phyloP scores from a whole-genome alignment of 92 coral and sea anemone species.

The Pocillopora meandrina region DNA sequence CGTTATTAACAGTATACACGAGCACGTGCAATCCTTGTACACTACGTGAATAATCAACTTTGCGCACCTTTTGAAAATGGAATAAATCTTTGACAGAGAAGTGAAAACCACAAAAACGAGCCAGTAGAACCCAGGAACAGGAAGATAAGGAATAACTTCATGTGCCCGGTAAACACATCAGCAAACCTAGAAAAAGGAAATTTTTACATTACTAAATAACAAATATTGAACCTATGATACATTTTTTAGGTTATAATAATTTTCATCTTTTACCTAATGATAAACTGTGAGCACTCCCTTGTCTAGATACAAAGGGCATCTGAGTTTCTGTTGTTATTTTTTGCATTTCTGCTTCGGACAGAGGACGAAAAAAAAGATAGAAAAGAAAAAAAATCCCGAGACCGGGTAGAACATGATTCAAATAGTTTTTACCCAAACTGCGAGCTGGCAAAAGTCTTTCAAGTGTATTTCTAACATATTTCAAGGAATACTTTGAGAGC shows the following conservation, averaged over 20 bases:
- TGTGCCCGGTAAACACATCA: conserved; percentile 77
- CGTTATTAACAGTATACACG: not conserved
- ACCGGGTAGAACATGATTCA: too few species aligned
- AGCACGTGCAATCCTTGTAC: not conserved
- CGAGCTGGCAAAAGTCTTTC: too few species aligned
- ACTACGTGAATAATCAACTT: not conserved
- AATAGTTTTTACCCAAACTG: too few species aligned
- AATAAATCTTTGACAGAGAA: conserved; percentile 75
- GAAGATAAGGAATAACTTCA: conserved; percentile 78
- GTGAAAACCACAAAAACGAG: conserved; percentile 89
- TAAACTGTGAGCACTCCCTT: not conserved
- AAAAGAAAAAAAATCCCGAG: too few species aligned
- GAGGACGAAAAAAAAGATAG: too few species aligned
- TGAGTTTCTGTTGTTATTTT: too few species aligned
- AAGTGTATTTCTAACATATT: too few species aligned
- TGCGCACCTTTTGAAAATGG: conserved; percentile 64
- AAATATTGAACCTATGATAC: too few species aligned
- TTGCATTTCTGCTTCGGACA: too few species aligned
- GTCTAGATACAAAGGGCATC: not conserved
- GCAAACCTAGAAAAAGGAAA: conserved; percentile 60
- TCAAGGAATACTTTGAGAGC: too few species aligned
- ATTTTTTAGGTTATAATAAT: too few species aligned
- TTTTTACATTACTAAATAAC: too few species aligned
- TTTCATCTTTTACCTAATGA: not conserved
- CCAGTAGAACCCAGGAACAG: conserved; percentile 86